Percentiles rank a stretch among this genome's conserved stretches.
These are phyloP conservation scores for Zeus faber DNA, from an alignment of 2,113 vertebrate species.

Conservation along the genomic window DNA sequence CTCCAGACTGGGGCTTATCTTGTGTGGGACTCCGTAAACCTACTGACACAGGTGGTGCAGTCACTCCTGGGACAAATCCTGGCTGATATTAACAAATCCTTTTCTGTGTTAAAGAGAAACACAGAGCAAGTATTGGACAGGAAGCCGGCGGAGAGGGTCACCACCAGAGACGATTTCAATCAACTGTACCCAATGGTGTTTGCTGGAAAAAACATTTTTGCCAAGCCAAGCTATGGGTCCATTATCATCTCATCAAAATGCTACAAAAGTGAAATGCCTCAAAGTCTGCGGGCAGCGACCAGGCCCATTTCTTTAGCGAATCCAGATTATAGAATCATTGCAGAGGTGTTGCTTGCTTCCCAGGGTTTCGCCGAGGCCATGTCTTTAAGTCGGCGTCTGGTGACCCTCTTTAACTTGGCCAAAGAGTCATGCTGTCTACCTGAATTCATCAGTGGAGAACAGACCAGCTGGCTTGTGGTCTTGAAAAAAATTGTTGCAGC, in stretches of 20 bases:
- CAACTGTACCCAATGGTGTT: conserved; percentile 48
- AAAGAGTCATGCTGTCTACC: conserved; percentile 65
- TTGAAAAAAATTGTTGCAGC: conserved; percentile 67
- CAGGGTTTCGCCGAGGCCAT: conserved; percentile 75
- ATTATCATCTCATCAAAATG: conserved; percentile 61
- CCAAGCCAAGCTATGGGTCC: conserved; percentile 74
- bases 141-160: conserved; percentile 4
- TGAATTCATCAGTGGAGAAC: conserved; percentile 29
- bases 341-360: conserved; percentile 76
- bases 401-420: conserved; percentile 70
- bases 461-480: conserved; percentile 60
- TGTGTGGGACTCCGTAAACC: conserved; percentile 71
- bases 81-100: conserved; percentile 64
- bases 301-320: conserved; percentile 74
- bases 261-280: conserved; percentile 50
- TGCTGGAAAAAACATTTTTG: conserved; percentile 59
- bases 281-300: conserved; percentile 68
- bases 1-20: conserved; percentile 81
- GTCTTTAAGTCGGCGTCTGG: conserved; percentile 68
- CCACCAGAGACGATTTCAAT: background rate
- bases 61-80: conserved; percentile 76
- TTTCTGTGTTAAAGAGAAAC: conserved; percentile 42
- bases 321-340: conserved; percentile 70
- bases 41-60: conserved; percentile 62
- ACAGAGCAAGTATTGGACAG: conserved; percentile 2